Conservation (phyloP, 2,888 invertebrate species). For the Ariolimax columbianus region DNA sequence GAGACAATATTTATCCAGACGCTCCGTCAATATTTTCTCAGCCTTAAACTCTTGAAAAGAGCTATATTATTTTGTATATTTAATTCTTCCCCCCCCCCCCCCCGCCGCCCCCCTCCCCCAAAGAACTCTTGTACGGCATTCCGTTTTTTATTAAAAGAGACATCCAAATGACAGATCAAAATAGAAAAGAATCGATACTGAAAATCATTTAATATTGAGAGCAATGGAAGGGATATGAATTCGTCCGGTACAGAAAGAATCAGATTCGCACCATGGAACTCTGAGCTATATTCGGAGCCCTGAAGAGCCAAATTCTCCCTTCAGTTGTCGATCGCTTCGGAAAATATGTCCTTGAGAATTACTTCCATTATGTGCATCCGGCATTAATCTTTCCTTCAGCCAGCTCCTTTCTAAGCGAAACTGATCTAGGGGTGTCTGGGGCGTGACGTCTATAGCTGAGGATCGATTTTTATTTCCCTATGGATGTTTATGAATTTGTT, state of each 20-base stretch:
- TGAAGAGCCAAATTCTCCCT: not conserved
- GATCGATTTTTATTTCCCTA: too few species aligned
- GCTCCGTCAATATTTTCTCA: not conserved
- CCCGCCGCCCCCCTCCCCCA: too few species aligned
- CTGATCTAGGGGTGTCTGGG: too few species aligned
- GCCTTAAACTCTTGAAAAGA: not conserved
- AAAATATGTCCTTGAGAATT: not conserved
- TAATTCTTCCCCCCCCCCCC: too few species aligned
- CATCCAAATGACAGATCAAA: not conserved
- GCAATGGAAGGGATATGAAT: not conserved
- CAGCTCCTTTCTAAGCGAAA: not conserved
- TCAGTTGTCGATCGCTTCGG: not conserved
- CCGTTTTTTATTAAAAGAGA: not conserved
- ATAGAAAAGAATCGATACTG: not conserved
- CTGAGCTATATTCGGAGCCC: not conserved
- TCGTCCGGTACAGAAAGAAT: not conserved
- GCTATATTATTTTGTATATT: too few species aligned
- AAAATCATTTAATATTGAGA: not conserved
- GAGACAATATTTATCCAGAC: not conserved
- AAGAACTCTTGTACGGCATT: not conserved
- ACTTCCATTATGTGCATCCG: slow-evolving; percentile 8
- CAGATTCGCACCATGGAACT: not conserved
- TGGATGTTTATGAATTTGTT: too few species aligned
- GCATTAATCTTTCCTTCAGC: not conserved
- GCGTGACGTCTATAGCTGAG: too few species aligned